phyloP scores from a whole-genome alignment of 2,888 invertebrate genomes.

The Zygothrica quintamaculata region DNA sequence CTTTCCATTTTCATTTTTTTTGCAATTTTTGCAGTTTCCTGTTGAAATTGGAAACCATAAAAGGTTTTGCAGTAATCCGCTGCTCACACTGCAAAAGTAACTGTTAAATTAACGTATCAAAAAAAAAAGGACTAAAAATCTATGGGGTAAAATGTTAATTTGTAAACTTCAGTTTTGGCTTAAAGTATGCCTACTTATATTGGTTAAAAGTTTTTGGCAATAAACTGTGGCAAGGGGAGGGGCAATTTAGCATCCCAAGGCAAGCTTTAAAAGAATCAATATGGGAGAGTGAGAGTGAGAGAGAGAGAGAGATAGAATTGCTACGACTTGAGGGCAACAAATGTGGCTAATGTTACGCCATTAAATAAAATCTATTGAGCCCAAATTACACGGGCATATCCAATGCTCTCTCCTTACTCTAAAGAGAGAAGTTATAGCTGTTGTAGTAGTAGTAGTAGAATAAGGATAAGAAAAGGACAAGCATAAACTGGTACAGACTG shows the following conservation, averaged over 20 bases:
- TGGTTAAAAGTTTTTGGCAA: too few species aligned
- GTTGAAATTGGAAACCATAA: slow-evolving; percentile 43
- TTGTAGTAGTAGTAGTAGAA: neutral
- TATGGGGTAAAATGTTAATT: neutral
- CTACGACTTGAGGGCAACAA: slow-evolving; percentile 50
- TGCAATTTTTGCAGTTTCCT: slow-evolving; percentile 2
- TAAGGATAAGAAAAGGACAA: slow-evolving; percentile 31
- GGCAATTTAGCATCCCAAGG: too few species aligned
- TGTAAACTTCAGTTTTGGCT: neutral
- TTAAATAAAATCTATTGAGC: slow-evolving; percentile 73
- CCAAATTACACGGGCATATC: slow-evolving; percentile 60
- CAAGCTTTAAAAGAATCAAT: slow-evolving; percentile 42
- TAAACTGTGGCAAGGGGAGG: too few species aligned
- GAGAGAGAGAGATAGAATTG: too few species aligned
- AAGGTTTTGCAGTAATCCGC: slow-evolving; percentile 24
- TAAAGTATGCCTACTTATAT: neutral
- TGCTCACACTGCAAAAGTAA: slow-evolving; percentile 17
- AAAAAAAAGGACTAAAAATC: too few species aligned
- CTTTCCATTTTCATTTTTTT: neutral
- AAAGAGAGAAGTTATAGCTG: too few species aligned
- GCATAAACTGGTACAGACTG: slow-evolving; percentile 13
- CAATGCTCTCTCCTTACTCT: slow-evolving; percentile 3
- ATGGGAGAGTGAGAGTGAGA: too few species aligned
- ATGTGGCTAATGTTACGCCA: slow-evolving; percentile 73
- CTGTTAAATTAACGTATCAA: slow-evolving; percentile 49